Evolutionary conservation across 2,888 invertebrate species (phyloP), one percentile per base, ranked within the genome.

Genomic region (Drosophila mulleri): DNA sequence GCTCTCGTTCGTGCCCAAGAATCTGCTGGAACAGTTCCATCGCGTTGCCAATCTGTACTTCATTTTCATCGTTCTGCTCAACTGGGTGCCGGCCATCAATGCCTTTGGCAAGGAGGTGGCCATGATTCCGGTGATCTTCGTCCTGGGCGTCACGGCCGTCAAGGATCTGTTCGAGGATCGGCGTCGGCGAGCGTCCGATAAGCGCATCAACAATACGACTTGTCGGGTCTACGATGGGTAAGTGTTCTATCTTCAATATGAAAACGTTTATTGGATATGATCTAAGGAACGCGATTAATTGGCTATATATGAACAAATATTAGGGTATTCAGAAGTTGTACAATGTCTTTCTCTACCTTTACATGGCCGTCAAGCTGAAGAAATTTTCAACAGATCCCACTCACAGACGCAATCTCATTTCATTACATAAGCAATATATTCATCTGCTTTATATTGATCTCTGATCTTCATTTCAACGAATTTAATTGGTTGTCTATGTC

Each of bases 11-110:
- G 94, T 99, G 91, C 98, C 99, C 67, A 97, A 98, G 93, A 99
- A 99, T 94, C 94, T 99, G 72, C 95, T 98, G 93, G 98, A 99
- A 94, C 99, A 99, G 94, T 98, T 99, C 93, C 98, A 98, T 93
- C 95, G 99, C 74, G 97, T 98, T 91, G 99, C 99, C 76, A 99
- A 99, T 94, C 94, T 99, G 90, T 99, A 99, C 94, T 99, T 99
- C 94, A 96, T 99, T 91, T 97, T 98, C 92, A 98, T 99, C 92
- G 98, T 98, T 88, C 94, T 98, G 85, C 95, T 99, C 78, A 99
- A 99, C 94, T 98, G 98, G 98, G 96, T 98, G 91, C 98, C 98
- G 4, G 95, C 96, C 41, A 97, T 98, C 73, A 97, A 97, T 93
- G 98, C 98, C 5, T 98, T 98, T 93, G 98, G 98, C 75, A 98